Evolutionary conservation across 2,797 vertebrate genomes (phyloP), one percentile per base, ranked within the genome.

Genomic region (Chelmon rostratus): DNA sequence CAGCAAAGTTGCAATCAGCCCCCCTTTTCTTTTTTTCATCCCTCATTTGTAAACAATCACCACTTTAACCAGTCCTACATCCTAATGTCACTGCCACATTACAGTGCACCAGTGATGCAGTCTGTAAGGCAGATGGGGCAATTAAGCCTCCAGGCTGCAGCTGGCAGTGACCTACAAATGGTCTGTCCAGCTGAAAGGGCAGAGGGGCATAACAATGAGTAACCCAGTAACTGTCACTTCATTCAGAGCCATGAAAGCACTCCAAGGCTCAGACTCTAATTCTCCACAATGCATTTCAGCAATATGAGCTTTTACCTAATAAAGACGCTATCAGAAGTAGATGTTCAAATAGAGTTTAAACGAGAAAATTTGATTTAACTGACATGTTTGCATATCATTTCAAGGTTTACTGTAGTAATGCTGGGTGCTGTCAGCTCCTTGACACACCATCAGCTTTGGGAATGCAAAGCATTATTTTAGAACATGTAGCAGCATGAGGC

Each of bases 111-210:
- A 73, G 53, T 54, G 76, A 77, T 72, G 65, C 58, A 6, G 37
- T 80, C 73, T 74, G 76, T 72, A 83, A 81, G 37, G 37, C 81
- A 83, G 67, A 83, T 81, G 73, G 68, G 64, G 50, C 49, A 72
- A 73, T 65, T 71, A 56, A 64, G 79, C 85, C 87, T 73, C 18
- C 37, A 8, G 86, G 85, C 76, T 78, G 58, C 74, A 84, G 75
- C 82, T 89, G 77, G 59, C 78, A 53, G 23, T 89, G 90, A 90
- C 89, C 90, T 87, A 90, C 85, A 87, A 89, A 84, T 47, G 59
- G 75, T 13, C 35, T 47, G 52, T 79, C 82, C 65, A 63, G 78
- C 67, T 82, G 50, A 83, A 80, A 83, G 68, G 58, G 59, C 28
- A 80, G 46, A 46, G 50, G 62, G 47, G 37, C 57, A 62, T 70